Percentiles rank a stretch among this genome's conserved stretches.
Conservation (phyloP, 2,888 invertebrate genomes). For the Miltochrista miniata region DNA sequence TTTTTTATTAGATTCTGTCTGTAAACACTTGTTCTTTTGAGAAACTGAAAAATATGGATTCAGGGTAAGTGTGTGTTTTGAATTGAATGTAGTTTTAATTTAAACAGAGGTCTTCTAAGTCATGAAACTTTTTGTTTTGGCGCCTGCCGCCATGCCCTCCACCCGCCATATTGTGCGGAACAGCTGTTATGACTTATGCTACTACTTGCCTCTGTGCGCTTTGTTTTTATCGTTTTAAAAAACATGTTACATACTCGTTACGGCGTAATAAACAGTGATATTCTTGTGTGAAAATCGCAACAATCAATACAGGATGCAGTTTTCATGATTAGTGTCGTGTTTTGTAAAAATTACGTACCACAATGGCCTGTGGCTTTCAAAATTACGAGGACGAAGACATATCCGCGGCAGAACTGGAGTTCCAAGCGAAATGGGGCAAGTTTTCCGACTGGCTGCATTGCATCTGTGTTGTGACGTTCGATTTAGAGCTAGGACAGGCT, state of each 20-base stretch:
- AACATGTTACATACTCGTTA: conserved; percentile 43
- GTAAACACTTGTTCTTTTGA: conserved; percentile 4
- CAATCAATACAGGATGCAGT: conserved; percentile 31
- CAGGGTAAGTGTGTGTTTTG: conserved; percentile 50
- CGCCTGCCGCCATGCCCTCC: conserved; percentile 72
- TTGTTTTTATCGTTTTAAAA: conserved; percentile 64
- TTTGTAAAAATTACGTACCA: conserved; percentile 43
- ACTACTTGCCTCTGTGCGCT: conserved; percentile 46
- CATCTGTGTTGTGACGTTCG: conserved; percentile 99
- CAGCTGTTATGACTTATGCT: conserved; percentile 68
- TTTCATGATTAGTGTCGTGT: conserved; percentile 45
- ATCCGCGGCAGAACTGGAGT: conserved; percentile 65
- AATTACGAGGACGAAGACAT: conserved; percentile 62
- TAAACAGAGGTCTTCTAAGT: conserved; percentile 10
- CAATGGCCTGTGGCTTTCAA: conserved; percentile 73
- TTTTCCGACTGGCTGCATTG: conserved; percentile 98
- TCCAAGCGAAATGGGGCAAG: conserved; percentile 85
- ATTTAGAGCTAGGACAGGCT: conserved; percentile 99
- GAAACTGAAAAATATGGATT: conserved; percentile 46
- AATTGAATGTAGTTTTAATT: neutral
- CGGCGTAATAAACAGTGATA: conserved; percentile 50
- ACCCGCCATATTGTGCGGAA: conserved; percentile 77
- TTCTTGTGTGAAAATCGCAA: conserved; percentile 40
- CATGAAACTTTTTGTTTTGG: conserved; percentile 64
- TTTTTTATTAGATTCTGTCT: conserved; percentile 11